Evolutionary conservation across 92 coral and sea anemone genomes (phyloP), one percentile per base, ranked within the genome.

Genomic region (Palythoa grandis): DNA sequence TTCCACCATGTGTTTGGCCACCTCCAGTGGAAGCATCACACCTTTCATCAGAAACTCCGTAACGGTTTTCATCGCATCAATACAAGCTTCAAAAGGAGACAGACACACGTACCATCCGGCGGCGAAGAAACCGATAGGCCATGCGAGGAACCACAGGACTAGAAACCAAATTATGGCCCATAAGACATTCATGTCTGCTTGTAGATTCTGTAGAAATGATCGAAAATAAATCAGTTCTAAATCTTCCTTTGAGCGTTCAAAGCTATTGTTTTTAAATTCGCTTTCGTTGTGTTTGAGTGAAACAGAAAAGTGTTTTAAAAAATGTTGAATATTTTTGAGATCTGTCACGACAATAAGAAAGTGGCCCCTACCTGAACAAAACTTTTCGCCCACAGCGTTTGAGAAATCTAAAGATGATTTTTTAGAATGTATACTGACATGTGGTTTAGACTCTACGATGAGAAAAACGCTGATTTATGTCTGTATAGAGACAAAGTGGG

Each of bases 51-150:
- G 87, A 8, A 96, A 89, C 76, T 96, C 98, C 17, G 94, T 96
- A 20, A 96, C 78, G 47, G 83, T 83, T 84, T 92, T 96, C 67
- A 96, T 92, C 52, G 98, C 96, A 23, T 94, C 98, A 17, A 94
- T 50, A 70, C 98, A 96, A 9, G 96, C 98, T 85, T 96, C 98
- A 90, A 92, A 86, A 24, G 98, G 98, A 70, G 98, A 94, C 24
- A 96, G 72, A 58, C 98, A 96, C 47, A 96, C 98, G 87, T 94
- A 96, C 98, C 98, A 96, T 2, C 98, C 95, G 8, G 98, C 98
- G 50, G 96, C 93, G 89, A 96, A 96, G 61, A 94, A 96, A 9
- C 98, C 98, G 56, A 96, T 77, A 2, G 98, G 98, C 98, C 98
- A 96, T 5, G 93, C 98, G 12, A 96, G 92, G 47, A 96, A 94